Evolutionary conservation across 2,113 vertebrate species (phyloP).

Genomic region (Rhea pennata): DNA sequence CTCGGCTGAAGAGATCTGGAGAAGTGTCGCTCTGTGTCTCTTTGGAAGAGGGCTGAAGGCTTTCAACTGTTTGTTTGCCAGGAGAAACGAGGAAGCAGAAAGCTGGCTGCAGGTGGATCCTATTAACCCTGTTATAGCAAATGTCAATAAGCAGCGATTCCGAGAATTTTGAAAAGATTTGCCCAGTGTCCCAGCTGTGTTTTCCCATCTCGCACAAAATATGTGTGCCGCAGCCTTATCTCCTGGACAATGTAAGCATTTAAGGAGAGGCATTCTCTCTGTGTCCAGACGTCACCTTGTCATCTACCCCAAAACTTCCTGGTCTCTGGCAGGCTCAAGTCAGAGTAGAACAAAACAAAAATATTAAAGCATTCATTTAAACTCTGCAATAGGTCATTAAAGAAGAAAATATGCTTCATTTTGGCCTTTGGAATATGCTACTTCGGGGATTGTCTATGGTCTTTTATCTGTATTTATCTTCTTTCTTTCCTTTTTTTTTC

Average conservation of each 20-base stretch:
- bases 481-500: conserved; percentile 6
- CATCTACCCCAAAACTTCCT: neutral
- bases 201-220: neutral
- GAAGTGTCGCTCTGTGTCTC: neutral
- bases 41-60: neutral
- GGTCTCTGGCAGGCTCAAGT: neutral
- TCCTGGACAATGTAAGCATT: neutral
- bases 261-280: neutral
- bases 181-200: neutral
- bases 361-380: neutral
- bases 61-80: neutral
- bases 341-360: neutral
- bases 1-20: neutral
- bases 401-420: neutral
- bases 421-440: neutral
- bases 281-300: neutral
- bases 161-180: neutral
- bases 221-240: neutral
- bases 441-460: conserved; percentile 1
- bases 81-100: neutral
- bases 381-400: neutral
- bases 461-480: conserved; percentile 34
- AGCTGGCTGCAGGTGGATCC: conserved; percentile 54
- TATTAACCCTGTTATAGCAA: conserved; percentile 54
- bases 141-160: conserved; percentile 26